Conservation (phyloP, 2,113 vertebrate species). For the Ursus arctos region DNA sequence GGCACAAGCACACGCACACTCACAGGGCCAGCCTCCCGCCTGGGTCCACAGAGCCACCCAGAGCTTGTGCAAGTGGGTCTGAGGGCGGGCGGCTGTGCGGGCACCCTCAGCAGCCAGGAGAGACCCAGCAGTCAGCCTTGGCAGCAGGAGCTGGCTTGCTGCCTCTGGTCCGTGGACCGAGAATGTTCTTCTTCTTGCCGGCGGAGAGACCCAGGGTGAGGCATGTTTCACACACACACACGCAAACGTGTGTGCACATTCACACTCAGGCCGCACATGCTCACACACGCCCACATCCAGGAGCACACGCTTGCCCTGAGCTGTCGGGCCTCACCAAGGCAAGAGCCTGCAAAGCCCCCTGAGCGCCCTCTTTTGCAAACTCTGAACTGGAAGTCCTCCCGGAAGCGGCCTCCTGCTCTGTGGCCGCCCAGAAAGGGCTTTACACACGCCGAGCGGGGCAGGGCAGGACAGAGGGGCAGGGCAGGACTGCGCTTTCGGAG, state of each 20-base stretch:
- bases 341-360: not conserved
- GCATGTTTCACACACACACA: not conserved
- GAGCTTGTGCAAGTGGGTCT: rapidly evolving
- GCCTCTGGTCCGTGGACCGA: rapidly evolving
- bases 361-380: rapidly evolving
- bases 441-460: rapidly evolving
- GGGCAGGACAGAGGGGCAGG: no score
- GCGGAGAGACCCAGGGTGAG: no score
- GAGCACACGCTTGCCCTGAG: not conserved
- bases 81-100: not conserved
- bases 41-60: not conserved
- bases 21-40: not conserved
- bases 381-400: rapidly evolving
- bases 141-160: not conserved
- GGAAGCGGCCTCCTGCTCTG: rapidly evolving
- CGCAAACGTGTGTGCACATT: rapidly evolving
- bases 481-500: no score
- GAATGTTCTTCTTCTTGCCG: no score
- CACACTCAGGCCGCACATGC: not conserved
- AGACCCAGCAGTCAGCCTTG: rapidly evolving
- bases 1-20: rapidly evolving
- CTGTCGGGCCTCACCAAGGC: rapidly evolving
- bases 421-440: rapidly evolving
- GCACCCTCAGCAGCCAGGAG: rapidly evolving
- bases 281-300: rapidly evolving